Evolutionary conservation across 2,113 vertebrate genomes (phyloP).

Genomic region (Cololabis saira): DNA sequence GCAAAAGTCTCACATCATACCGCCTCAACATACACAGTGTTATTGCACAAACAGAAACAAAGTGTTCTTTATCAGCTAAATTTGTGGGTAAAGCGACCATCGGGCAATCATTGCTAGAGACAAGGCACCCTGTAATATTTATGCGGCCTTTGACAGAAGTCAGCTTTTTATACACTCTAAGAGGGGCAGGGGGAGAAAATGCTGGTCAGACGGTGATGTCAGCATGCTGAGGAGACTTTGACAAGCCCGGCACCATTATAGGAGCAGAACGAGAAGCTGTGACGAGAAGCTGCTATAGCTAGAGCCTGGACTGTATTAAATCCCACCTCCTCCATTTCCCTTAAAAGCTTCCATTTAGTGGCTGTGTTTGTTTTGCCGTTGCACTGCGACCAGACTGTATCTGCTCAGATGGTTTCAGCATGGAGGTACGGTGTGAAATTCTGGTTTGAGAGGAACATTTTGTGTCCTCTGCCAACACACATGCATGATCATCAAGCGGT

Average conservation of each 20-base stretch:
- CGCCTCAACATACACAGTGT: not conserved
- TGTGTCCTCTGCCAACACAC: constrained; percentile 7
- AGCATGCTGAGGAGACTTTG: constrained; percentile 6
- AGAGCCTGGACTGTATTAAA: constrained; percentile 30
- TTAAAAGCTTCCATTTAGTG: constrained; percentile 33
- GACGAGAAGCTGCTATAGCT: constrained; percentile 20
- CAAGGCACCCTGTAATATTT: constrained; percentile 70
- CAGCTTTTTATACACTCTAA: constrained; percentile 53
- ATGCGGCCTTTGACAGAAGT: constrained; percentile 67
- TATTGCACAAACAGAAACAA: constrained; percentile 20
- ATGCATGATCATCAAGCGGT: constrained; percentile 35
- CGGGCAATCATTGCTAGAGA: constrained; percentile 50
- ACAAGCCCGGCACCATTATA: constrained; percentile 39
- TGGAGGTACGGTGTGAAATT: constrained; percentile 29
- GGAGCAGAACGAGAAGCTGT: constrained; percentile 27
- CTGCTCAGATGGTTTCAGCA: constrained; percentile 28
- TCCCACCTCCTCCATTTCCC: constrained; percentile 47
- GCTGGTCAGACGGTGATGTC: constrained; percentile 40
- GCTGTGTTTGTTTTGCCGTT: constrained; percentile 27
- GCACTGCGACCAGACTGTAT: constrained; percentile 4
- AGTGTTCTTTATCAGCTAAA: not conserved
- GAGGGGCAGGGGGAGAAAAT: constrained; percentile 34
- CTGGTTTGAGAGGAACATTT: constrained; percentile 14
- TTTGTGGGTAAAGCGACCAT: no score
- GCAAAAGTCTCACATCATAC: not conserved